Percentiles rank a stretch among this genome's conserved stretches.
Evolutionary conservation across 1,140 invertebrate genomes (phyloP).

Genomic region (Cryptotermes secundus): DNA sequence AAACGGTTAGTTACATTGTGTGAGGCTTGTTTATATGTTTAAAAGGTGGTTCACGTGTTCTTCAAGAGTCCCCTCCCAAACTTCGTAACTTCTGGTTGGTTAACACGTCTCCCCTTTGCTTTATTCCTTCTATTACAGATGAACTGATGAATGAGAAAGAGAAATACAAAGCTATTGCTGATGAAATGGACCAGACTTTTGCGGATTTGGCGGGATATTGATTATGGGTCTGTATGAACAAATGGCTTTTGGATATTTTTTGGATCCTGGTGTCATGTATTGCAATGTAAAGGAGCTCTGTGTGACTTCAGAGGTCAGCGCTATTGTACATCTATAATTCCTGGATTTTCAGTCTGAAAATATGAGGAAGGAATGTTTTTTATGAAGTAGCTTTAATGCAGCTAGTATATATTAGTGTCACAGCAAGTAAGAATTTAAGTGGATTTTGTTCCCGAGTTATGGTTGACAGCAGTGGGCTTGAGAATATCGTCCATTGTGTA

Average conservation of each 20-base stretch:
- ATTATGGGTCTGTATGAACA: constrained; percentile 37
- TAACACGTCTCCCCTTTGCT: neutral
- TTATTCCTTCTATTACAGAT: constrained; percentile 65
- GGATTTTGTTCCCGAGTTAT: too few relatives aligned
- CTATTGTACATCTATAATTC: neutral
- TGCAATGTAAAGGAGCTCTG: neutral
- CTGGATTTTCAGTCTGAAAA: neutral
- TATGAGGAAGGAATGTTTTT: neutral
- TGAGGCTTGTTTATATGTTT: neutral
- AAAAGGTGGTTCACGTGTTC: too few relatives aligned
- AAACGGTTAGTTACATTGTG: too few relatives aligned
- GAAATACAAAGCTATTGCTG: constrained; percentile 96
- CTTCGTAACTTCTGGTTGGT: too few relatives aligned
- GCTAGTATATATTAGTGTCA: too few relatives aligned
- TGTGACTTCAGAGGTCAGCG: neutral
- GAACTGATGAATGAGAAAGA: constrained; percentile 94
- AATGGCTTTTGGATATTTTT: neutral
- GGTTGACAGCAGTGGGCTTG: too few relatives aligned
- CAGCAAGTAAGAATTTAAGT: too few relatives aligned
- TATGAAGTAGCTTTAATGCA: neutral
- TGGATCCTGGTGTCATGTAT: neutral
- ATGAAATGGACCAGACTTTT: constrained; percentile 95
- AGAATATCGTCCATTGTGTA: too few relatives aligned
- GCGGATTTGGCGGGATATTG: constrained; percentile 91
- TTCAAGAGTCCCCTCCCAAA: too few relatives aligned